Evolutionary conservation across 2,113 vertebrate species (phyloP).

Genomic region (Progne subis): DNA sequence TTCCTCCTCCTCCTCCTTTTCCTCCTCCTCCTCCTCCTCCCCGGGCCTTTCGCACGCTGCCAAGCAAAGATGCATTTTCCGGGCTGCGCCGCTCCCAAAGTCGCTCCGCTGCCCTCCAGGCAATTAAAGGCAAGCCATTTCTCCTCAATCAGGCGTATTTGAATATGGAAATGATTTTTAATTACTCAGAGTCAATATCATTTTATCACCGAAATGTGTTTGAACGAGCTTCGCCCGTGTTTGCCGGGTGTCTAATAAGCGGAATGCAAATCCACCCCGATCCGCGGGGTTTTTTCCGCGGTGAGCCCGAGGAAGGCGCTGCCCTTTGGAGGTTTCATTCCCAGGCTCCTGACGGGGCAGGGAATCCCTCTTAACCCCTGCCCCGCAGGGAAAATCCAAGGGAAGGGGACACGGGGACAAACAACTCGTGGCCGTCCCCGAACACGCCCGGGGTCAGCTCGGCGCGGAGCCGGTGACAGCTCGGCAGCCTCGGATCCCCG

Average conservation of each 20-base stretch:
- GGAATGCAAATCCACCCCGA: conserved; percentile 41
- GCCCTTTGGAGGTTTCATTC: background rate
- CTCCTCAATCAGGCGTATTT: conserved; percentile 81
- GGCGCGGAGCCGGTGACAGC: background rate
- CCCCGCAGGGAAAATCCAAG: fast-evolving
- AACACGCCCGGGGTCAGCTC: background rate
- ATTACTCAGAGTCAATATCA: conserved; percentile 82
- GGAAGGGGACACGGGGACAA: background rate
- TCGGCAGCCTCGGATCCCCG: background rate
- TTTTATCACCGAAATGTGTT: conserved; percentile 75
- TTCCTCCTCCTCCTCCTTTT: background rate
- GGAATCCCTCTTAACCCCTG: background rate
- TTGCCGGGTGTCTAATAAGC: conserved; percentile 55
- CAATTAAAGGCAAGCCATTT: conserved; percentile 76
- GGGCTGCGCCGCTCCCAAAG: conserved; percentile 32
- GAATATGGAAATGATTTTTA: conserved; percentile 85
- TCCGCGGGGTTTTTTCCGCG: background rate
- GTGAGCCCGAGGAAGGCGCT: background rate
- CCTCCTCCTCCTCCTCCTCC: background rate
- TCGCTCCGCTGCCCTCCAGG: conserved; percentile 60
- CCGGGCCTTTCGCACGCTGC: background rate
- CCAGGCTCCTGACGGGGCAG: background rate
- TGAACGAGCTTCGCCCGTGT: conserved; percentile 64
- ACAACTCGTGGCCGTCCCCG: fast-evolving
- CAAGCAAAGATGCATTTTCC: conserved; percentile 29